These are phyloP conservation scores for Scaptomyza caliginosa DNA, from an alignment of 2,888 invertebrate genomes.

Conservation along the genomic window DNA sequence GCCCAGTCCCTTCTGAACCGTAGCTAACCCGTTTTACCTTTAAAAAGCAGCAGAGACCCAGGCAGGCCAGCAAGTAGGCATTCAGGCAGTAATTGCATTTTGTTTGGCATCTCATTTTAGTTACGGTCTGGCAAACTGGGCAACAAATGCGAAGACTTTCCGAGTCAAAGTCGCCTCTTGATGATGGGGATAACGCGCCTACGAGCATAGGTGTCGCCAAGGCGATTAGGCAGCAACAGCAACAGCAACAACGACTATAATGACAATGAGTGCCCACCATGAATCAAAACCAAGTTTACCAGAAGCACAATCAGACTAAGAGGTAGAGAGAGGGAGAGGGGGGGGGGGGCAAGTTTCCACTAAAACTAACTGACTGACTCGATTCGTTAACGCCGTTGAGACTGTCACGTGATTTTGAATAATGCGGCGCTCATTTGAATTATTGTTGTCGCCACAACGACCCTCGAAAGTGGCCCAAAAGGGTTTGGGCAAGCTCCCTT, in stretches of 20 bases:
- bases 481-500: conserved; percentile 23
- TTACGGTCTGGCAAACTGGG: conserved; percentile 68
- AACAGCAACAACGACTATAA: conserved; percentile 32
- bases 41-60: conserved; percentile 27
- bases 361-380: conserved; percentile 40
- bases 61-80: conserved; percentile 29
- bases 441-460: conserved; percentile 64
- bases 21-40: conserved; percentile 30
- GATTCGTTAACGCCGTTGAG: conserved; percentile 64
- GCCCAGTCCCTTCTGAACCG: conserved; percentile 22
- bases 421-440: conserved; percentile 75
- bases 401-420: conserved; percentile 71
- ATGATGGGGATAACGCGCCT: conserved; percentile 69
- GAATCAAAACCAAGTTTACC: conserved; percentile 65
- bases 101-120: conserved; percentile 80
- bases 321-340: not conserved
- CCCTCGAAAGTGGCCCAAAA: conserved; percentile 46
- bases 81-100: conserved; percentile 66
- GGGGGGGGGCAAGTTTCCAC: not conserved
- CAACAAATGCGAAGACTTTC: conserved; percentile 10
- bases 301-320: conserved; percentile 7
- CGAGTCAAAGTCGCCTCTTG: conserved; percentile 33
- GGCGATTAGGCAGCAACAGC: conserved; percentile 65
- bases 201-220: conserved; percentile 75
- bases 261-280: conserved; percentile 57